Conservation (phyloP, 2,888 invertebrate genomes). For the Himalopsyche anomala region DNA sequence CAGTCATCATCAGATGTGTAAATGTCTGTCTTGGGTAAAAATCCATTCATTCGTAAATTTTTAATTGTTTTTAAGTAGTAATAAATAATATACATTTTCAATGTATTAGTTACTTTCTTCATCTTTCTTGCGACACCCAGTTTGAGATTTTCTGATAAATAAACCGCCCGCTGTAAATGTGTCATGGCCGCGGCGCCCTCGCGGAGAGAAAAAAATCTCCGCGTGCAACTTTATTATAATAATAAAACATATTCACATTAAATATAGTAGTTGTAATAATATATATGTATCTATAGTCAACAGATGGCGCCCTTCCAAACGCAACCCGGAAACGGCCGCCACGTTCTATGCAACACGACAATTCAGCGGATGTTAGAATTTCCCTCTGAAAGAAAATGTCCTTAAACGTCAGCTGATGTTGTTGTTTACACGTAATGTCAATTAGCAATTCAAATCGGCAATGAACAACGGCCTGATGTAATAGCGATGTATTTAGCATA, state of each 20-base stretch:
- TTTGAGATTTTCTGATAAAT: not conserved
- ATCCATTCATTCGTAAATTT: too few species aligned
- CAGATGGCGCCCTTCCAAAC: slow-evolving; percentile 17
- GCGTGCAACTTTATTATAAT: slow-evolving; percentile 19
- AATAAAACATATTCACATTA: not conserved
- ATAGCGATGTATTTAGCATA: not conserved
- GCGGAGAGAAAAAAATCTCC: slow-evolving; percentile 10
- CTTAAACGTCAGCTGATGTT: not conserved
- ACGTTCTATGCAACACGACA: not conserved
- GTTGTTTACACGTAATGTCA: not conserved
- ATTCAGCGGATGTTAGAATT: not conserved
- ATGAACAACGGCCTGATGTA: not conserved
- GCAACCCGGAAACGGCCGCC: slow-evolving; percentile 20
- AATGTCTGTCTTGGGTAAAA: too few species aligned
- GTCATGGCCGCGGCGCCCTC: slow-evolving; percentile 11
- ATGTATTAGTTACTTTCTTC: too few species aligned
- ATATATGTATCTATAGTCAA: not conserved
- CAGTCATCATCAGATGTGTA: too few species aligned
- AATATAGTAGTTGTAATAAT: not conserved
- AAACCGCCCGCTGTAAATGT: slow-evolving; percentile 28
- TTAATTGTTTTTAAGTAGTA: too few species aligned
- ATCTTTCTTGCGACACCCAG: not conserved
- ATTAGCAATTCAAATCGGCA: not conserved
- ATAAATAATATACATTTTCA: too few species aligned
- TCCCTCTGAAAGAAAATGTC: slow-evolving; percentile 3